A percentile compares a stretch with the other conserved stretches of the same genome.
phyloP scores from a whole-genome alignment of 1,140 invertebrate species.

The Lepidurus apus region DNA sequence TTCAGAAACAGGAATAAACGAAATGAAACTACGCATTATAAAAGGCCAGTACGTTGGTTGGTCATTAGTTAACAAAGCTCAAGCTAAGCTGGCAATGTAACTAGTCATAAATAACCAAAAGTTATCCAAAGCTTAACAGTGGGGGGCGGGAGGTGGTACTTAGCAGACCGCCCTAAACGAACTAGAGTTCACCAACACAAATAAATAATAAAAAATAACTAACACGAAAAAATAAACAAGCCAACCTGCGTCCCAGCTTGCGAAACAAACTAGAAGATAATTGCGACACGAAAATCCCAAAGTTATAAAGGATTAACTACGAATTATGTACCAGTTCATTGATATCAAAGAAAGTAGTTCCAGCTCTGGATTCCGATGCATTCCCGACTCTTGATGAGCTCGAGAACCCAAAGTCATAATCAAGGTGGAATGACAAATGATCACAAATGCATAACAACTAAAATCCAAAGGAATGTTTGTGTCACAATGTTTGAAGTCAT shows the following conservation, averaged over 20 bases:
- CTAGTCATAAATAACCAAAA: conserved; percentile 17
- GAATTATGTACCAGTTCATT: too few species aligned
- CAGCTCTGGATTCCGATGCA: too few species aligned
- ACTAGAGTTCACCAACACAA: background rate
- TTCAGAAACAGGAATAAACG: conserved; percentile 73
- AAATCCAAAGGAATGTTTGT: background rate
- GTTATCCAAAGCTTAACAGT: background rate
- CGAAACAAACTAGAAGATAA: background rate
- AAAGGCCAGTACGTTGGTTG: conserved; percentile 29
- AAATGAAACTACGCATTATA: conserved; percentile 58
- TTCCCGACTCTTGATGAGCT: too few species aligned
- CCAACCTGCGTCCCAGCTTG: conserved; percentile 17
- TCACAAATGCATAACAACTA: too few species aligned
- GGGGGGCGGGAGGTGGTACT: background rate
- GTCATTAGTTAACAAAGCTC: conserved; percentile 14
- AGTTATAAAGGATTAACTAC: too few species aligned
- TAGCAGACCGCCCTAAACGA: conserved; percentile 1
- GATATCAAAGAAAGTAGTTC: too few species aligned
- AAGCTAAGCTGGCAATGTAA: conserved; percentile 19
- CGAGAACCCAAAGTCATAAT: too few species aligned
- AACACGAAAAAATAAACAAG: background rate
- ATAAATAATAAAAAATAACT: background rate
- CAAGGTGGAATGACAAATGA: too few species aligned
- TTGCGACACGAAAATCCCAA: background rate
- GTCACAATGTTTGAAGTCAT: background rate